Evolutionary conservation across 2,888 invertebrate genomes (phyloP), one percentile per base, ranked within the genome.

Genomic region (Ptycholaimellus sp.): DNA sequence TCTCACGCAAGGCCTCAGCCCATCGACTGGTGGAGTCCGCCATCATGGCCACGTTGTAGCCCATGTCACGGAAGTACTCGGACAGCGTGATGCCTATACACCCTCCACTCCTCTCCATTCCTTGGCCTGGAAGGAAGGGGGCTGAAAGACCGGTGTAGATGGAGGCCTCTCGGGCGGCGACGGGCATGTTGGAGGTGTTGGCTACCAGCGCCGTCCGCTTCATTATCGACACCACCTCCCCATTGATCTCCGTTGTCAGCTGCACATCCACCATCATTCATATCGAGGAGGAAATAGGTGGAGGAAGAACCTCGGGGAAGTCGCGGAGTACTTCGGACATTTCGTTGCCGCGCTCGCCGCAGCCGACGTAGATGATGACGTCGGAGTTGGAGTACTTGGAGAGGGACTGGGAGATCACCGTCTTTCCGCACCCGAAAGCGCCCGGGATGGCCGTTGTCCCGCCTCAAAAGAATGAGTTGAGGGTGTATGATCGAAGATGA

Each of bases 181-280:
- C 96, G 59, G 96, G 96, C 96, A 99, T 99, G 78, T 99, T 99
- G 46, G 93, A 96, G 22, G 96, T 99, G 67, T 99, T 99, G 56
- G 96, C 96, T 17, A 99, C 96, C 41, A 99, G 70, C 27, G 90
- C 81, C 2, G 96, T 99, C 64, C 96, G 76, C 68, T 90, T 93
- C 96, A 99, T 99, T 65, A 99, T 99, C 49, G 90, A 87, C 61
- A 93, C 96, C 29, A 73, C 72, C 46, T 63, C 60, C 9, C 96
- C 96, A 14, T 85, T 83, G 53, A 96, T 83, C 66, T 99, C 93
- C 53, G 90, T 81, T 0, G 81, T 75, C 59, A 99, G 68, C 68
- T 62, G 43, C 14, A 52, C 39, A n/a, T n/a, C n/a, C n/a, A n/a
- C n/a, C n/a, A n/a, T n/a, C n/a, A n/a, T n/a, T n/a, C 14, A 31